Evolutionary conservation across 2,797 vertebrate species (phyloP), one percentile per base, ranked within the genome.

Genomic region (Cynopterus sphinx): DNA sequence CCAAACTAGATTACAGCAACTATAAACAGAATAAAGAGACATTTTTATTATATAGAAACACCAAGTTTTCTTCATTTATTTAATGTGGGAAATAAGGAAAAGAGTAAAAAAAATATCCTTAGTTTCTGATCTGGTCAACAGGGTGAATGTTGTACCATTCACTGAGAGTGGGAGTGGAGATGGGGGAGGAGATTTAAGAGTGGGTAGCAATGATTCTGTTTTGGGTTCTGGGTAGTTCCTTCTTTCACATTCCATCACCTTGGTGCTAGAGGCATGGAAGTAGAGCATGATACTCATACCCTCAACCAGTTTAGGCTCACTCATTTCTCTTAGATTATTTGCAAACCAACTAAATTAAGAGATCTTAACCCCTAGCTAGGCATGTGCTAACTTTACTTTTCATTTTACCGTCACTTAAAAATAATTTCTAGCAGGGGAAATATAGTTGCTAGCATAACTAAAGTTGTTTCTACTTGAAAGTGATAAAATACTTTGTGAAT

Each of bases 401-500:
- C 26, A 46, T 53, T 46, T 90, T 53, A 91, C 36, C 83, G 43
- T 79, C 68, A 88, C 63, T 96, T 95, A 78, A 67, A 90, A 96
- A 82, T 88, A 70, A 93, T 86, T 94, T 90, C 63, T 91, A 92
- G 43, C 36, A 59, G 92, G 51, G 26, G 16, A 93, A 95, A 73
- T 83, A 55, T 1, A 83, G 61, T 61, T 82, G 33, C 21, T 88
- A 70, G 36, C n/a, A 61, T 59, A 91, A 71, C 31, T 89, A 94
- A 95, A 71, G 55, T 77, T 2, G 28, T 16, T 86, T 97, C 97
- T 63, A 90, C 74, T 82, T 79, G 82, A 15, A 95, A 75, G 31
- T 49, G 41, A 70, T 89, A 78, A 94, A 88, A 84, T 4, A 4
- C 55, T 49, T 49, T 95, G 39, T 89, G 57, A 94, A 90, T 70